phyloP scores from a whole-genome alignment of 2,113 vertebrate genomes.

The Australoheros scitulus region DNA sequence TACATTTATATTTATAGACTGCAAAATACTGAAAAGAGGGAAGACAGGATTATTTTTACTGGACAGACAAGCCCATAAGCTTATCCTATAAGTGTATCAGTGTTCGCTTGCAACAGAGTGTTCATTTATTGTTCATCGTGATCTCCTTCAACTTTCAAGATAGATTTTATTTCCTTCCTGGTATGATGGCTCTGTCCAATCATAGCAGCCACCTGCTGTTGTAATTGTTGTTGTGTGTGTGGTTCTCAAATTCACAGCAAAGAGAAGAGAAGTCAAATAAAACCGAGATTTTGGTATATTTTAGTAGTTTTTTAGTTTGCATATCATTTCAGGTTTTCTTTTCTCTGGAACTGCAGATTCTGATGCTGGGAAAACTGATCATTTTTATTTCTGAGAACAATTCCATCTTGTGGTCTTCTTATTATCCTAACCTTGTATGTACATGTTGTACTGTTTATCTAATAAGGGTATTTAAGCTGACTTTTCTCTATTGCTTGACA shows the following conservation, averaged over 20 bases:
- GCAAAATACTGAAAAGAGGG: neutral
- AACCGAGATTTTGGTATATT: neutral
- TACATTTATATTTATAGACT: neutral
- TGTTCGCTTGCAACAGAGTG: neutral
- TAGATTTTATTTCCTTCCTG: slow-evolving; percentile 14
- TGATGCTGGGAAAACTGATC: too few relatives aligned
- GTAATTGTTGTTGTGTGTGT: neutral
- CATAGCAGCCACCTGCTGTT: slow-evolving; percentile 24
- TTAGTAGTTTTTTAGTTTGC: neutral
- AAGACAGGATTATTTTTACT: neutral
- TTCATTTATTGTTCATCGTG: neutral
- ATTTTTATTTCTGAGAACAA: neutral
- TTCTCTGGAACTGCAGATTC: too few relatives aligned
- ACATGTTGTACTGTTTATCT: neutral
- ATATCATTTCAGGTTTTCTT: neutral
- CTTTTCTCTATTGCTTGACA: neutral
- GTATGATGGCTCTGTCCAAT: neutral
- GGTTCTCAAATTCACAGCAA: neutral
- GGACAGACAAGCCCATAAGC: neutral
- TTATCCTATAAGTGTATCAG: neutral
- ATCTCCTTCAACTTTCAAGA: neutral
- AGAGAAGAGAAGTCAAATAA: neutral
- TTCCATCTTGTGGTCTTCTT: neutral
- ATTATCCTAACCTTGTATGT: neutral
- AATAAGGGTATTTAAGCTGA: neutral